Conservation (phyloP, 2,113 vertebrate genomes). For the Arizona elegans region DNA sequence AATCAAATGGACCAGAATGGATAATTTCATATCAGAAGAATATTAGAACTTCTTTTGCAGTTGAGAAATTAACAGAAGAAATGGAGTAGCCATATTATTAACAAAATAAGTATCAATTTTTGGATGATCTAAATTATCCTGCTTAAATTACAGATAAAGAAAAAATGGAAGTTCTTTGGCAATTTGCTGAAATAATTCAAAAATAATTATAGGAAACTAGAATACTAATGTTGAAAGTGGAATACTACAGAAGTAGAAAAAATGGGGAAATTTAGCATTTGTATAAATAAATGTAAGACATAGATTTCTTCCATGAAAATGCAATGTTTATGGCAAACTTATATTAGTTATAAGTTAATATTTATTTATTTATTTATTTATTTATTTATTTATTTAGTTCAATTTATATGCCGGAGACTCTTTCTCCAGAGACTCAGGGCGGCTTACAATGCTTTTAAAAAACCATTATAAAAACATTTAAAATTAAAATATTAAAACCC, state of each 20-base stretch:
- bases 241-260: not conserved
- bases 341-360: too few relatives aligned
- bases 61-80: not conserved
- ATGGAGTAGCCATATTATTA: not conserved
- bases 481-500: too few relatives aligned
- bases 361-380: too few relatives aligned
- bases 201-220: not conserved
- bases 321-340: not conserved
- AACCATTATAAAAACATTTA: too few relatives aligned
- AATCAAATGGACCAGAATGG: not conserved
- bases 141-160: not conserved
- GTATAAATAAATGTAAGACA: not conserved
- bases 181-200: not conserved
- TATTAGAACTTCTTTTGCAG: not conserved
- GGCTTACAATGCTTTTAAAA: too few relatives aligned
- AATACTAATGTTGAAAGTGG: not conserved
- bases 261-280: not conserved
- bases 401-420: too few relatives aligned
- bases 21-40: not conserved
- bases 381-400: too few relatives aligned
- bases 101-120: not conserved
- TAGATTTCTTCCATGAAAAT: not conserved
- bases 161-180: not conserved
- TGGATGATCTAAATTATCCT: not conserved
- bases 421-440: too few relatives aligned